phyloP scores from a whole-genome alignment of 2,797 vertebrate genomes.

The Periophthalmus magnuspinnatus region DNA sequence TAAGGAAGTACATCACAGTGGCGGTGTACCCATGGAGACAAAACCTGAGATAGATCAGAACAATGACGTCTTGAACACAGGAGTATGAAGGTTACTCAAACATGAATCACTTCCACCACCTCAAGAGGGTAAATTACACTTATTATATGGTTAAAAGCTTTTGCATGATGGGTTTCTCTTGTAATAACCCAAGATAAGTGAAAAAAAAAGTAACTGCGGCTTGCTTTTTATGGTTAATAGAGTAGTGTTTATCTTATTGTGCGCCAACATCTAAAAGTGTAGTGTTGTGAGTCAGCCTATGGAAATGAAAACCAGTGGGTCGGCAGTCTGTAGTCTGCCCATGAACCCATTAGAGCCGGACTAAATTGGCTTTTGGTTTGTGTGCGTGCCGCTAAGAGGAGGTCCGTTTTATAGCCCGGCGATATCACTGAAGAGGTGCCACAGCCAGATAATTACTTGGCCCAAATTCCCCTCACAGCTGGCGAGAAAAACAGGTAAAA shows the following conservation, averaged over 20 bases:
- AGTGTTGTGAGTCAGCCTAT: background rate
- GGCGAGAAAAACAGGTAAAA: background rate
- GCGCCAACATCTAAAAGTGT: background rate
- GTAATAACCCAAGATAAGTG: too few relatives aligned
- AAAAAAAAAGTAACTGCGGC: too few relatives aligned
- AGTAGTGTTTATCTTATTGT: background rate
- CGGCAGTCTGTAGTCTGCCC: too few relatives aligned
- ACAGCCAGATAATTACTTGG: constrained; percentile 11
- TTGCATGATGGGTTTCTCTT: too few relatives aligned
- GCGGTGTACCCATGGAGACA: too few relatives aligned
- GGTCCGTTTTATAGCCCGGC: constrained; percentile 2
- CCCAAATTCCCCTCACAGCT: constrained; percentile 10
- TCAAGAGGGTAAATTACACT: too few relatives aligned
- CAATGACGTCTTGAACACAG: too few relatives aligned
- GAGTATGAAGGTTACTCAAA: too few relatives aligned
- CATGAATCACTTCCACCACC: too few relatives aligned
- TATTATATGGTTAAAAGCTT: too few relatives aligned
- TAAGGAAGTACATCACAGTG: too few relatives aligned
- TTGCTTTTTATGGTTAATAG: background rate
- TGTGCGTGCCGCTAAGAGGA: background rate
- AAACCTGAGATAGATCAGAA: too few relatives aligned
- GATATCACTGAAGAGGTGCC: constrained; percentile 5
- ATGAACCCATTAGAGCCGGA: background rate
- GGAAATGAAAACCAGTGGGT: background rate
- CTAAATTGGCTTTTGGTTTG: background rate